Evolutionary conservation across 2,888 invertebrate genomes (phyloP), one percentile per base, ranked within the genome.

Genomic region (Hirudinaria manillensis): DNA sequence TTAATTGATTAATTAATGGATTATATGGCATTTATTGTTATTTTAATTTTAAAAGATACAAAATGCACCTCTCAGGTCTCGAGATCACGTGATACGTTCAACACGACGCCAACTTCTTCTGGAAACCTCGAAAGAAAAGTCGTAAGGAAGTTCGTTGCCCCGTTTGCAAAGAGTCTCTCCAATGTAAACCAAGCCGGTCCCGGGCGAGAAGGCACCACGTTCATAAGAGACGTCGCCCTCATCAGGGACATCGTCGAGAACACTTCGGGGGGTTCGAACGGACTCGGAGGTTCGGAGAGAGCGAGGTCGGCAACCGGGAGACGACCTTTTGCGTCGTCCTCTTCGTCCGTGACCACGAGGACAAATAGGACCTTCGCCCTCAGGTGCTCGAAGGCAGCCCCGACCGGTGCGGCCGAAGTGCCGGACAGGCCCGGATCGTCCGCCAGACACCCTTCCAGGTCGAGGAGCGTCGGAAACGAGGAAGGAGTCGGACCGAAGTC

Each of bases 361-460:
- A 34, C 70, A 10, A 76, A 76, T 38, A 67, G 74, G 13, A 74
- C 76, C 7, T 76, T 76, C 32, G 75, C 75, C 10, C 72, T 77
- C 56, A 76, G 75, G 24, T 67, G 72, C 38, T 55, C 76, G 16
- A 76, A 76, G 38, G 71, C 56, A 19, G 51, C 36, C 24, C 71
- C 51, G 34, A 67, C 53, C 1, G 66, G 71, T 21, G 38, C 67
- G 16, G 67, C 34, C 36, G 68, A 68, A 16, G 32, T 34, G n/a
- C 34, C 61, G 16, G 19, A n/a, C 36, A 27, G n/a, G 34, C 0
- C 21, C 13, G 34, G 4, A 36, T 1, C 19, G 6, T 55, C 56
- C 21, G n/a, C 61, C 34, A 61, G 61, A 65, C 32, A 32, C 32
- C 32, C 55, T 13, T 32, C 55, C 24, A 29, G 73, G 7, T 73